Evolutionary conservation across 1,140 invertebrate species (phyloP).

Genomic region (Arion vulgaris): DNA sequence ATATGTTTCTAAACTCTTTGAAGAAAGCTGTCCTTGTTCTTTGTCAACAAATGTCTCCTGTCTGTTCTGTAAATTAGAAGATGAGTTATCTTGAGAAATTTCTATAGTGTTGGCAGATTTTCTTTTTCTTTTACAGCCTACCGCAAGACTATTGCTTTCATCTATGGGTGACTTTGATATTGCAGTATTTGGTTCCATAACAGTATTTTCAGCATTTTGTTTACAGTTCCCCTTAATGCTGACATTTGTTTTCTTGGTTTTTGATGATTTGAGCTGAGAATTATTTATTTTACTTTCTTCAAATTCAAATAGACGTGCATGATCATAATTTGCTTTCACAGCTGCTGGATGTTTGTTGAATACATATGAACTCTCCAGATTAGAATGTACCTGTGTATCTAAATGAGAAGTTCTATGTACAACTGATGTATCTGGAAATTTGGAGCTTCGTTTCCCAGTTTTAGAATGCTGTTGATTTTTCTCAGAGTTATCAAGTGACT

Average conservation of each 20-base stretch:
- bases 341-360: not conserved
- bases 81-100: not conserved
- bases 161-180: not conserved
- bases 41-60: not conserved
- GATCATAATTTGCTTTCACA: not conserved
- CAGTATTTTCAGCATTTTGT: not conserved
- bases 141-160: not conserved
- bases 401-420: not conserved
- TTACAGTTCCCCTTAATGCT: not conserved
- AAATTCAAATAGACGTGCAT: not conserved
- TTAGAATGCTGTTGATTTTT: not conserved
- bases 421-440: not conserved
- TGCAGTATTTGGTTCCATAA: not conserved
- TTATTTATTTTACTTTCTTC: not conserved
- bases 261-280: not conserved
- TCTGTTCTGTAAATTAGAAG: not conserved
- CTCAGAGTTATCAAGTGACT: not conserved
- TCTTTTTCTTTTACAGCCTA: not conserved
- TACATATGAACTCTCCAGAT: constrained; percentile 15
- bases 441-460: not conserved
- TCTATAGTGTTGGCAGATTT: not conserved
- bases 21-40: not conserved
- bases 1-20: not conserved
- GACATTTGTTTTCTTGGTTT: not conserved
- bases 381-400: not conserved